Percentiles rank a stretch among this genome's conserved stretches.
These are phyloP conservation scores for Lamprotornis superbus DNA, from an alignment of 2,113 vertebrate genomes.

Conservation along the genomic window DNA sequence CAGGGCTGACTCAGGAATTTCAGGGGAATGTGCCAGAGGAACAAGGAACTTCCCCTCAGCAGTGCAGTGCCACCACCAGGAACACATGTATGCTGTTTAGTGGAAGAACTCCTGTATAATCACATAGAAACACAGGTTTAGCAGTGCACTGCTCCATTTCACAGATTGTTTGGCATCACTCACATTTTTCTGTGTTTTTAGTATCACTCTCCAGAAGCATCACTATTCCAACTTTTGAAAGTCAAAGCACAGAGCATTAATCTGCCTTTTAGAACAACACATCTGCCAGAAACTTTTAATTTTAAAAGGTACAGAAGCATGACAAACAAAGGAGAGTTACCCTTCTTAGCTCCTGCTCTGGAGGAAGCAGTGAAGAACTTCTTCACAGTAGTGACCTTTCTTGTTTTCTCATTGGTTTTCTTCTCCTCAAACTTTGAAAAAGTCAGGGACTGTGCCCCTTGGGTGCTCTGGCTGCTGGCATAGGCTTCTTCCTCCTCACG, in stretches of 20 bases:
- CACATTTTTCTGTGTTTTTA: background rate
- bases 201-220: background rate
- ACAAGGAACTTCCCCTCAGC: background rate
- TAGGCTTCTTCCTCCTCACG: constrained; percentile 95
- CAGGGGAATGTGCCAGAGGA: background rate
- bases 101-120: background rate
- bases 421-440: constrained; percentile 99
- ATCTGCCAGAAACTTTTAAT: background rate
- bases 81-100: background rate
- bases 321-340: constrained; percentile 65
- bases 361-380: constrained; percentile 98
- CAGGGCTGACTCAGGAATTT: background rate
- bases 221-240: background rate
- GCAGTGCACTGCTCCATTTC: background rate
- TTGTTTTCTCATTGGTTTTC: constrained; percentile 95
- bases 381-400: constrained; percentile 96
- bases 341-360: constrained; percentile 88
- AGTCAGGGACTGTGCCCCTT: constrained; percentile 81
- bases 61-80: background rate
- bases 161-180: background rate
- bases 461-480: constrained; percentile 86
- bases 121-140: background rate
- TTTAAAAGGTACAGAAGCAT: background rate
- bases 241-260: background rate
- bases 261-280: background rate